Evolutionary conservation across 2,888 invertebrate species (phyloP).

Genomic region (Xanthorhoe designata): DNA sequence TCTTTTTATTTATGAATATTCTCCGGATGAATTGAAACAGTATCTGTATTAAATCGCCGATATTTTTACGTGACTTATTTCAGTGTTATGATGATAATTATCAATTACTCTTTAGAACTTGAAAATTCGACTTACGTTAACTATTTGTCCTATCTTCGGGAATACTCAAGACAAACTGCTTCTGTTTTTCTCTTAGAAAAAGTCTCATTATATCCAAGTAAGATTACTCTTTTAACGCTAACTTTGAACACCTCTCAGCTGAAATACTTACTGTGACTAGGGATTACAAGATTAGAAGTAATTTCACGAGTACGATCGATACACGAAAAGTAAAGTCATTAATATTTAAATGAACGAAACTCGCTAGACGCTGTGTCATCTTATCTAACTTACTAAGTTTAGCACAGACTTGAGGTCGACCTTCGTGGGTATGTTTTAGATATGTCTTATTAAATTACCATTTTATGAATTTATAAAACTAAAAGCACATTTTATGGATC

Average conservation of each 20-base stretch:
- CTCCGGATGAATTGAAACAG: too few species aligned
- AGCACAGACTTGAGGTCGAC: constrained; percentile 1
- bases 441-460: neutral
- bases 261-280: neutral
- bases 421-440: neutral
- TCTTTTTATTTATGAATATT: too few species aligned
- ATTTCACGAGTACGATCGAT: neutral
- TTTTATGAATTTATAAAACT: neutral
- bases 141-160: too few species aligned
- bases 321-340: constrained; percentile 1
- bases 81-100: too few species aligned
- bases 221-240: neutral
- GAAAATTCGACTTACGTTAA: too few species aligned
- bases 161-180: neutral
- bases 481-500: neutral
- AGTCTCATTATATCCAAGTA: neutral
- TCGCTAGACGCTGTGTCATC: neutral
- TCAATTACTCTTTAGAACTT: too few species aligned
- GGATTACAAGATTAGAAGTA: neutral
- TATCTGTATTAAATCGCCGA: neutral
- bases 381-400: constrained; percentile 6
- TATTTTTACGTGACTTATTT: neutral
- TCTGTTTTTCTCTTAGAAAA: neutral
- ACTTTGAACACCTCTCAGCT: neutral
- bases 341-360: constrained; percentile 11